A percentile compares a stretch with the other conserved stretches of the same genome.
phyloP scores from a whole-genome alignment of 2,113 vertebrate species.

The Apteryx mantelli region DNA sequence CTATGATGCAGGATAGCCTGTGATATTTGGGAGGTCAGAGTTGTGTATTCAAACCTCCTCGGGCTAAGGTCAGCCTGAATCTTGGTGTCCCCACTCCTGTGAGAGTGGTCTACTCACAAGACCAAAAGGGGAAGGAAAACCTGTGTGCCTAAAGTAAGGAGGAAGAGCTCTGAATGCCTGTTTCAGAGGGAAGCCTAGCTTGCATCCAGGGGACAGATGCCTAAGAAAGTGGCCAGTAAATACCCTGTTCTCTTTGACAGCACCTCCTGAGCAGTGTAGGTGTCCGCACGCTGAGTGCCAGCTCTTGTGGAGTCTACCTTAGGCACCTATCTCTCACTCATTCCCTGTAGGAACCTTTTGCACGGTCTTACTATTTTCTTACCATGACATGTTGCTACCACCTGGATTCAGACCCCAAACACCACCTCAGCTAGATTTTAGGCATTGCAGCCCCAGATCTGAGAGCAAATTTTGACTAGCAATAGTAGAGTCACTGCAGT shows the following conservation, averaged over 20 bases:
- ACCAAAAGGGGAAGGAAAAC: background rate
- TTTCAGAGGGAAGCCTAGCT: background rate
- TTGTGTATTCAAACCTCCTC: background rate
- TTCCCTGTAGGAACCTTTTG: background rate
- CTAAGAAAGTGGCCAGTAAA: background rate
- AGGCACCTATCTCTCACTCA: background rate
- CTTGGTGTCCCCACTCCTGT: background rate
- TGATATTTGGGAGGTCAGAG: background rate
- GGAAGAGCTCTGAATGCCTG: background rate
- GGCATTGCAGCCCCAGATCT: background rate
- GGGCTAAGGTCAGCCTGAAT: background rate
- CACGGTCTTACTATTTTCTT: background rate
- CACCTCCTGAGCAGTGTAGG: background rate
- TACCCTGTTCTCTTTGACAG: background rate
- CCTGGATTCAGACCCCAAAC: background rate
- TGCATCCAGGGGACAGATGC: background rate
- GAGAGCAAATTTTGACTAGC: background rate
- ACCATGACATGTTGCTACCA: background rate
- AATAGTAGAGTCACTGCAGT: background rate
- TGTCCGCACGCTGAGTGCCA: background rate
- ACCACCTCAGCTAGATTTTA: background rate
- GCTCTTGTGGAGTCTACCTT: background rate
- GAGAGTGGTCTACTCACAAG: background rate
- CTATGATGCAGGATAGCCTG: background rate
- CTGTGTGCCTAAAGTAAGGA: background rate